A percentile compares a stretch with the other conserved stretches of the same genome.
Conservation (phyloP, 2,113 vertebrate species). For the Stictonetta naevosa region DNA sequence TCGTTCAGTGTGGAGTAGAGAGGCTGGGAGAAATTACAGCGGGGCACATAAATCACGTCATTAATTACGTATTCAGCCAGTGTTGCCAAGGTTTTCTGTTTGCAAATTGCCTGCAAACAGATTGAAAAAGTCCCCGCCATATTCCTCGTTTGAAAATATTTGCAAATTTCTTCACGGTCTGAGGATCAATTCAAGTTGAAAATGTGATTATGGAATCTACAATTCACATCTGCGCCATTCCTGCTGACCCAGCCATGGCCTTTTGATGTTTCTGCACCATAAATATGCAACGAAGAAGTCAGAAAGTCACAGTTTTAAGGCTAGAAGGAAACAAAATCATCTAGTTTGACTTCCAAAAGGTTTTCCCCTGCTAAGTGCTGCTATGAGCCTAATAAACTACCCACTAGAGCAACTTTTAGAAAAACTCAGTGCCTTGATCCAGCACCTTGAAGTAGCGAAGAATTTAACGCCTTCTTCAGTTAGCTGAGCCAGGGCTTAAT, state of each 20-base stretch:
- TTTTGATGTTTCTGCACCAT: conserved; percentile 16
- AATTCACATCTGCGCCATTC: not conserved
- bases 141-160: conserved; percentile 26
- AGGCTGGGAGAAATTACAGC: conserved; percentile 11
- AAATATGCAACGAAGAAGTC: conserved; percentile 1
- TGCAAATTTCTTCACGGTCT: conserved; percentile 41
- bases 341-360: not conserved
- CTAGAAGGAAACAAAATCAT: not conserved
- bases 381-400: not conserved
- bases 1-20: not conserved
- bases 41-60: not conserved
- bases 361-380: not conserved
- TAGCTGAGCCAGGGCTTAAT: not conserved
- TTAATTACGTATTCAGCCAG: conserved; percentile 3
- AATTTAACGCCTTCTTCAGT: not conserved
- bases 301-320: not conserved
- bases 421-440: not conserved
- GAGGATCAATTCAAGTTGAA: conserved; percentile 17
- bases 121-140: conserved; percentile 36
- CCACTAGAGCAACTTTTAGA: not conserved
- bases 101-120: conserved; percentile 62
- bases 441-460: not conserved
- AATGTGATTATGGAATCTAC: conserved; percentile 54
- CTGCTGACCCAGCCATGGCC: not conserved
- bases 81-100: conserved; percentile 28